Evolutionary conservation across 2,797 vertebrate genomes (phyloP), one percentile per base, ranked within the genome.

Genomic region (Sitta carolinensis): DNA sequence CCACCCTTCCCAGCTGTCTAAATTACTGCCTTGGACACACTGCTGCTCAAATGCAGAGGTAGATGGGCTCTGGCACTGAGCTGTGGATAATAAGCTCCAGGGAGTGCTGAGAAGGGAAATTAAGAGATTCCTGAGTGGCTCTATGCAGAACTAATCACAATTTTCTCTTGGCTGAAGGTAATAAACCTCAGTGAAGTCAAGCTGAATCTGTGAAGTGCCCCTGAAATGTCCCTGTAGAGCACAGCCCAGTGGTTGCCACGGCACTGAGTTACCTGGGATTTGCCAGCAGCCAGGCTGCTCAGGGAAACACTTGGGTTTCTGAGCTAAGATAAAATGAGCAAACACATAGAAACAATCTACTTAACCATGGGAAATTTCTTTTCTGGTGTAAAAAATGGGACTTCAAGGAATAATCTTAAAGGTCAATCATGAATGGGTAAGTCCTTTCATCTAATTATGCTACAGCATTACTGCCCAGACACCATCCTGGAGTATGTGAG

Each of bases 31-130:
- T 72, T 67, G 69, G 58, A 79, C 94, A 68, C 6, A 3, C 38
- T 19, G 12, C 84, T 80, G 91, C 96, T 96, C 84, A 89, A 57
- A 85, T 8, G 30, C 61, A 68, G 72, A 93, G 52, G 34, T 13
- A 94, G 87, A 96, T 92, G 79, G 38, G n/a, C 25, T 91, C 69
- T 96, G 95, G 95, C 93, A 91, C 73, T 88, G 87, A 92, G 87
- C 93, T 91, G 87, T 51, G 66, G 50, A 73, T 93, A 96, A 94
- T 78, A 91, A 96, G 73, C 89, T 89, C 82, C 87, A 91, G 89
- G 76, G 87, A 96, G 50, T 20, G 40, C 79, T 72, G 66, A 84
- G 67, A 87, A 91, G 54, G 43, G 54, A 93, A 94, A 96, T 80
- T 18, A 96, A 61, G 64, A 91, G 85, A 94, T 86, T 91, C 73